Conservation (phyloP, 2,888 invertebrate genomes). For the Agrypnus murinus region DNA sequence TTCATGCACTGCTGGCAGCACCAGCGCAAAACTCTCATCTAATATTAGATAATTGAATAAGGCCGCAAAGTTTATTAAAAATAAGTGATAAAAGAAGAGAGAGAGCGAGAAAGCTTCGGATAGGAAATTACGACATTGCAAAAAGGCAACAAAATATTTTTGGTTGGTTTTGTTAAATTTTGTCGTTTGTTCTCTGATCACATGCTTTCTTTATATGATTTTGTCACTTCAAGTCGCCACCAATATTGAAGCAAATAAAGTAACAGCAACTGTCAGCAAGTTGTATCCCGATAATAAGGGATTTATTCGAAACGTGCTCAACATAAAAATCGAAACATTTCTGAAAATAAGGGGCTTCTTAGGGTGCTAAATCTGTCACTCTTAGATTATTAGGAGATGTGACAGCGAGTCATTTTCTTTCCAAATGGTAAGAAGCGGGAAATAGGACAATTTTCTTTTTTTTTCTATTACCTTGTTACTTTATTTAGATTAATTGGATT, state of each 20-base stretch:
- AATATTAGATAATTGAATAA: no score
- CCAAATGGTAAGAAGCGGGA: neutral
- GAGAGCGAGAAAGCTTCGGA: no score
- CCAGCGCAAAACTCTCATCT: neutral
- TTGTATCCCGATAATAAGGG: constrained; percentile 44
- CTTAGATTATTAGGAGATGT: constrained; percentile 11
- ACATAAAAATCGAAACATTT: constrained; percentile 44
- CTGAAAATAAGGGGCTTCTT: constrained; percentile 11
- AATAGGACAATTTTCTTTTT: no score
- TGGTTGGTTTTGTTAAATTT: constrained; percentile 8
- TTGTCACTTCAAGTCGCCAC: constrained; percentile 27
- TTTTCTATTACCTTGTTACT: no score
- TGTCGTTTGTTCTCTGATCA: constrained; percentile 23
- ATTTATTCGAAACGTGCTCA: constrained; percentile 39
- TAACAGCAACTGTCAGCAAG: constrained; percentile 44
- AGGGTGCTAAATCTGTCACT: constrained; percentile 26
- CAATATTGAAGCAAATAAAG: constrained; percentile 41
- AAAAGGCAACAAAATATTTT: no score
- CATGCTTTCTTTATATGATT: constrained; percentile 28
- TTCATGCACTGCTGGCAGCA: neutral
- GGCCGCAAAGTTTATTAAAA: no score
- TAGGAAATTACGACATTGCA: no score
- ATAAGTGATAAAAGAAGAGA: no score
- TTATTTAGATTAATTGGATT: no score
- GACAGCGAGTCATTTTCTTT: constrained; percentile 7